Evolutionary conservation across 2,113 vertebrate species (phyloP), one percentile per base, ranked within the genome.

Genomic region (Phalacrocorax pelagicus): DNA sequence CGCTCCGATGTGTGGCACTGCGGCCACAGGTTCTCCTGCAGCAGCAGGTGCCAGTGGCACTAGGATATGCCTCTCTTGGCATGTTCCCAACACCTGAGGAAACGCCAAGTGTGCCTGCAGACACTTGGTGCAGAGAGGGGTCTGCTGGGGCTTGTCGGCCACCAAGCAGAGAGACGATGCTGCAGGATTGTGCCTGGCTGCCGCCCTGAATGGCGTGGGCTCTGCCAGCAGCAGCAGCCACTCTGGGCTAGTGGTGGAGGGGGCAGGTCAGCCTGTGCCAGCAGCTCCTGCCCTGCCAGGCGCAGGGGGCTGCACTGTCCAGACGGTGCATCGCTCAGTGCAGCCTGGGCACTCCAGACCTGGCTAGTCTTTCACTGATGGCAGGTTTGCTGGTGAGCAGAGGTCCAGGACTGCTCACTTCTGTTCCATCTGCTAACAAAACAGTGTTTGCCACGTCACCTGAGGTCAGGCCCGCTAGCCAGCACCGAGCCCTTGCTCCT

Each of bases 1-100:
- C 10, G 54, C 27, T 34, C 42, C 2, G 2, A 36, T 5, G 1
- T 2, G 18, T 2, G 1, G 40, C 5, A 9, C 24, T 11, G n/a
- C 4, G 4, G 49, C n/a, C 10, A 2, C 2, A 3, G 49, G 24
- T 36, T 27, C 34, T 47, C 32, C 66, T 24, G 44, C 66, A 5
- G 65, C 44, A 18, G 44, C 22, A 6, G 65, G 65, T n/a, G 44
- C 65, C 11, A 11, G 12, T 10, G 46, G 40, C 54, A 27, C 17
- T 11, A 17, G 30, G 49, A 15, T 12, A 10, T 40, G 23, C 47
- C 30, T 51, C 36, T 40, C 75, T 20, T 3, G 3, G 10, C 29
- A 19, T 1, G 4, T 40, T 12, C 58, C 16, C 4, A 3, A 9
- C 40, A 15, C 23, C 40, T 2, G 22, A 63, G 47, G 24, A 23